These are phyloP conservation scores for Sebastes dallii DNA, from an alignment of 2,797 vertebrate genomes.

Conservation along the genomic window DNA sequence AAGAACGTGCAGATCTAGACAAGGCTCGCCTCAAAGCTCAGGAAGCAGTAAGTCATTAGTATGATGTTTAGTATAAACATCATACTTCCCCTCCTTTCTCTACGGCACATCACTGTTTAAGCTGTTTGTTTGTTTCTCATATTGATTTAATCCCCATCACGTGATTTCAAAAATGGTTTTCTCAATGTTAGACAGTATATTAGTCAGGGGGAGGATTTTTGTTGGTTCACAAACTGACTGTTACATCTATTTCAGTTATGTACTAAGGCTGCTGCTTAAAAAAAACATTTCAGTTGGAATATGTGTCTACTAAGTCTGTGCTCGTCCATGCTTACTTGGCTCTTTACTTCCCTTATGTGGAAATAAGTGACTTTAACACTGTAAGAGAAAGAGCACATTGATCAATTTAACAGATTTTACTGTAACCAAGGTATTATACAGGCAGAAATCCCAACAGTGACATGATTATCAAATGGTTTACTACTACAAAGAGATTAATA, in stretches of 20 bases:
- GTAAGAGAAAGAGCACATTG: background rate
- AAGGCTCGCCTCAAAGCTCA: slow-evolving; percentile 78
- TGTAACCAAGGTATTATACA: background rate
- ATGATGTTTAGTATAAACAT: background rate
- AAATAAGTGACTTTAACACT: background rate
- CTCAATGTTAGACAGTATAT: no score
- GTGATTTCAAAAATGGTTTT: no score
- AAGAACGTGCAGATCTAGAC: slow-evolving; percentile 76
- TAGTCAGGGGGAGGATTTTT: no score
- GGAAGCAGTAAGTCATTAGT: slow-evolving; percentile 75
- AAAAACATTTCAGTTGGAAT: background rate
- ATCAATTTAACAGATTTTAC: background rate
- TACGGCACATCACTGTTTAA: background rate
- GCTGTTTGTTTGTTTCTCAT: background rate
- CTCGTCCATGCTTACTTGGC: background rate
- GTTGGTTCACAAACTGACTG: background rate
- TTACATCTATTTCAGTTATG: background rate
- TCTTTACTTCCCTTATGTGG: background rate
- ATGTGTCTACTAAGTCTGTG: background rate
- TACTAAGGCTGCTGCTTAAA: background rate
- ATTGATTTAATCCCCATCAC: no score
- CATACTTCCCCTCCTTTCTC: background rate
- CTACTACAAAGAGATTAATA: background rate
- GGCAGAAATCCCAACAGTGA: background rate
- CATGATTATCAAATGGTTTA: background rate